Conservation (phyloP, 92 coral and sea anemone genomes). For the Epizoanthus scotinus region DNA sequence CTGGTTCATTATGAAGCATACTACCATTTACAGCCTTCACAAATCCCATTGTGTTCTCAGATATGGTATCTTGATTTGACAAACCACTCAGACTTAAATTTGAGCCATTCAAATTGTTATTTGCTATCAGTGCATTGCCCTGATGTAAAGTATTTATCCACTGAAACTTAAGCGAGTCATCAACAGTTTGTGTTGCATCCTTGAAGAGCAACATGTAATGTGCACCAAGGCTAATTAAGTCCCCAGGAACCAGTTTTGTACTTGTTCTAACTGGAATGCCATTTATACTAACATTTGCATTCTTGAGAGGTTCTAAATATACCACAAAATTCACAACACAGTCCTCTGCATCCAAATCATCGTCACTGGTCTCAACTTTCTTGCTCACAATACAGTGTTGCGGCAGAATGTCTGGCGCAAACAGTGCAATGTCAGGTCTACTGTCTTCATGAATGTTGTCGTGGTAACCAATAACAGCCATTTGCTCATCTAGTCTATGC, state of each 20-base stretch:
- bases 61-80: conserved; percentile 11
- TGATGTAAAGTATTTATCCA: conserved; percentile 79
- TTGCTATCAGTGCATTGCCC: conserved; percentile 48
- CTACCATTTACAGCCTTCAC: conserved; percentile 37
- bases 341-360: conserved; percentile 70
- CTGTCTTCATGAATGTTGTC: conserved; percentile 54
- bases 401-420: conserved; percentile 77
- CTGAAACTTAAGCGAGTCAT: conserved; percentile 66
- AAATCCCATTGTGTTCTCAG: conserved; percentile 36
- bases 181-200: conserved; percentile 87
- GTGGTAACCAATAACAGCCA: conserved; percentile 82
- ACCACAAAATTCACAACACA: conserved; percentile 81
- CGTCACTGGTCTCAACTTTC: conserved; percentile 73
- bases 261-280: conserved; percentile 60
- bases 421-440: conserved; percentile 81
- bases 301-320: conserved; percentile 75
- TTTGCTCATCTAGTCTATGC: conserved; percentile 91
- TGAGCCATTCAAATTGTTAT: conserved; percentile 1
- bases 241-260: conserved; percentile 79
- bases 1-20: background rate
- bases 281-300: conserved; percentile 74
- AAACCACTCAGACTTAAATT: background rate
- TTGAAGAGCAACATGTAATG: conserved; percentile 89
- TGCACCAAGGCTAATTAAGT: conserved; percentile 78
- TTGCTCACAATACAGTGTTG: conserved; percentile 87